Percentiles rank a stretch among this genome's conserved stretches.
Conservation (phyloP, 1,140 invertebrate species). For the Drosophila subpulchrella region DNA sequence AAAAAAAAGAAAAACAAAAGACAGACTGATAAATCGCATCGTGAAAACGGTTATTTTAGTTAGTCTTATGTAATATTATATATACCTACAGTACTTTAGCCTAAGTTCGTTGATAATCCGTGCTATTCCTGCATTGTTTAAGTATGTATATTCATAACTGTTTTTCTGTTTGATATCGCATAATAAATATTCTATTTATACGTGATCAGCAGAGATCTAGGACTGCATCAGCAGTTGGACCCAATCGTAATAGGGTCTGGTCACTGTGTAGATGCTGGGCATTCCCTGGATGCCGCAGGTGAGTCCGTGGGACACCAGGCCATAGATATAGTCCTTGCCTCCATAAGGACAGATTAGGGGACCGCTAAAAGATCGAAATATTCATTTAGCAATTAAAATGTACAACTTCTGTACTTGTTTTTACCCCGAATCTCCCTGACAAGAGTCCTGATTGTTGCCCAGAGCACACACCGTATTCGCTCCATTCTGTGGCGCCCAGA, state of each 20-base stretch:
- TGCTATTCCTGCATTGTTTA: constrained; percentile 67
- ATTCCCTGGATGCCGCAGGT: constrained; percentile 74
- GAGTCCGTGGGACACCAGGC: constrained; percentile 77
- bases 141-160: constrained; percentile 61
- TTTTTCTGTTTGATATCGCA: constrained; percentile 67
- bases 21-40: neutral
- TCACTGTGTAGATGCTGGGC: constrained; percentile 80
- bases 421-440: constrained; percentile 79
- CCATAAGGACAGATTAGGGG: constrained; percentile 72
- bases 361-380: constrained; percentile 22
- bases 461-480: constrained; percentile 75
- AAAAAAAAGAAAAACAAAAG: neutral
- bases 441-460: constrained; percentile 75
- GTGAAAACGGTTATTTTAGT: constrained; percentile 14
- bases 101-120: constrained; percentile 61
- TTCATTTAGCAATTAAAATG: too few relatives aligned
- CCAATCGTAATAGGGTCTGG: constrained; percentile 73
- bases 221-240: constrained; percentile 56
- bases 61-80: constrained; percentile 26
- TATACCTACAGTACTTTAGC: constrained; percentile 59
- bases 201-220: constrained; percentile 43
- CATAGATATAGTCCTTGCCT: constrained; percentile 65
- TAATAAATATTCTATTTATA: constrained; percentile 70
- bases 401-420: neutral
- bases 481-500: constrained; percentile 77